phyloP scores from a whole-genome alignment of 2,888 invertebrate species.

The Luffia ferchaultella region DNA sequence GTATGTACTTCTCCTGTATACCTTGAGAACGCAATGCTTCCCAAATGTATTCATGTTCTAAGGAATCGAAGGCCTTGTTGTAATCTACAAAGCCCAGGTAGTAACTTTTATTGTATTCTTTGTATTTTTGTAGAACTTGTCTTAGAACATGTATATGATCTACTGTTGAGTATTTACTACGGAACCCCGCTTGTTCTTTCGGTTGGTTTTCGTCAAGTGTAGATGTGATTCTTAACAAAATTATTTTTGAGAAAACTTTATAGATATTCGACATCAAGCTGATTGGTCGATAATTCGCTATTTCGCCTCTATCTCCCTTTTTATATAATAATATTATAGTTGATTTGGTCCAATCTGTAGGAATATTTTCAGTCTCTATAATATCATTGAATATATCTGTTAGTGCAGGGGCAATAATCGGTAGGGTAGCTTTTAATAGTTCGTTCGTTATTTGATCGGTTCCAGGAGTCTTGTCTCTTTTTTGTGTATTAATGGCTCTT shows the following conservation, averaged over 20 bases:
- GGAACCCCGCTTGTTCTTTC: constrained; percentile 13
- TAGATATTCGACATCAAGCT: constrained; percentile 6
- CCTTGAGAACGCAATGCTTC: constrained; percentile 14
- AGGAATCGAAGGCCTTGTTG: constrained; percentile 17
- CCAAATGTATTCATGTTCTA: constrained; percentile 15
- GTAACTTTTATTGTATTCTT: constrained; percentile 13
- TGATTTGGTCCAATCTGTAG: neutral
- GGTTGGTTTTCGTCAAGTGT: constrained; percentile 11
- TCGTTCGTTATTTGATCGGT: neutral
- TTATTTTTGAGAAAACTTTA: constrained; percentile 4
- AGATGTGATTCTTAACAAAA: too few species aligned
- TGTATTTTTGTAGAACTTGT: constrained; percentile 12
- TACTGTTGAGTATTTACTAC: constrained; percentile 13
- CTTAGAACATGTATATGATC: constrained; percentile 16
- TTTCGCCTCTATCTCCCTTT: neutral
- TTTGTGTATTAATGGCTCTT: constrained; percentile 8
- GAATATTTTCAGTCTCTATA: neutral
- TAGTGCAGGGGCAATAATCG: neutral
- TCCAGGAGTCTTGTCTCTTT: neutral
- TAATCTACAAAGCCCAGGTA: constrained; percentile 17
- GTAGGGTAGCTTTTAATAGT: neutral
- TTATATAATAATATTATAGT: neutral
- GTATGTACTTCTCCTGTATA: constrained; percentile 13
- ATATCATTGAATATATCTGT: neutral
- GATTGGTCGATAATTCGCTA: constrained; percentile 8